Evolutionary conservation across 1,140 invertebrate species (phyloP).

Genomic region (Physella acuta): DNA sequence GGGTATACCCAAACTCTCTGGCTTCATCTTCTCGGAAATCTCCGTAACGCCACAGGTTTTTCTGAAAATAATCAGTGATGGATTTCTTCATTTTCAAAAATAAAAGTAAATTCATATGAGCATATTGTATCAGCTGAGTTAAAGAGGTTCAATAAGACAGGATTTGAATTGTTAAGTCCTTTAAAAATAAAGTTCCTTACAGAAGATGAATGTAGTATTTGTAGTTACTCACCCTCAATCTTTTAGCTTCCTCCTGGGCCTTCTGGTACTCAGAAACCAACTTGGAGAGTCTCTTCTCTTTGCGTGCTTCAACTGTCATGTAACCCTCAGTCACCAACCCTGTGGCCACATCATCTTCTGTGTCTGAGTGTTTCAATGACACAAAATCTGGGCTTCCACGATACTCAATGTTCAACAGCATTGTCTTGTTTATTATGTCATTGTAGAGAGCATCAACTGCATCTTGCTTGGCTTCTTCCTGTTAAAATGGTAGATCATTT

Average conservation of each 20-base stretch:
- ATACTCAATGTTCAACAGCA: conserved; percentile 66
- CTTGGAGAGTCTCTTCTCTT: conserved; percentile 79
- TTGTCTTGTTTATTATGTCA: conserved; percentile 54
- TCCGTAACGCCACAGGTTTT: conserved; percentile 92
- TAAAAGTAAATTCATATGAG: neutral
- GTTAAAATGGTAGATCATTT: conserved; percentile 8
- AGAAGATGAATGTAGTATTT: too few species aligned
- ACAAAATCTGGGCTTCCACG: conserved; percentile 67
- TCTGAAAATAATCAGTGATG: conserved; percentile 58
- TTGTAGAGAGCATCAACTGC: conserved; percentile 67
- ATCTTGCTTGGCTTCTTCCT: conserved; percentile 76
- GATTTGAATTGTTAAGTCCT: too few species aligned
- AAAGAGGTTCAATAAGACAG: neutral
- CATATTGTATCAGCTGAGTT: too few species aligned
- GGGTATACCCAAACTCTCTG: conserved; percentile 76
- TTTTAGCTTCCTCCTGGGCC: conserved; percentile 83
- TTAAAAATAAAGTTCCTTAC: too few species aligned
- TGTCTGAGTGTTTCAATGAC: conserved; percentile 71
- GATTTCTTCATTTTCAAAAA: too few species aligned
- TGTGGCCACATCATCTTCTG: conserved; percentile 77
- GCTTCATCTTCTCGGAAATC: conserved; percentile 94
- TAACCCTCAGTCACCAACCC: conserved; percentile 83
- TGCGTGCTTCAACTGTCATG: conserved; percentile 76
- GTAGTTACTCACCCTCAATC: conserved; percentile 68
- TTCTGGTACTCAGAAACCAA: conserved; percentile 80